phyloP scores from a whole-genome alignment of 2,113 vertebrate genomes.

The Gobiocypris rarus region DNA sequence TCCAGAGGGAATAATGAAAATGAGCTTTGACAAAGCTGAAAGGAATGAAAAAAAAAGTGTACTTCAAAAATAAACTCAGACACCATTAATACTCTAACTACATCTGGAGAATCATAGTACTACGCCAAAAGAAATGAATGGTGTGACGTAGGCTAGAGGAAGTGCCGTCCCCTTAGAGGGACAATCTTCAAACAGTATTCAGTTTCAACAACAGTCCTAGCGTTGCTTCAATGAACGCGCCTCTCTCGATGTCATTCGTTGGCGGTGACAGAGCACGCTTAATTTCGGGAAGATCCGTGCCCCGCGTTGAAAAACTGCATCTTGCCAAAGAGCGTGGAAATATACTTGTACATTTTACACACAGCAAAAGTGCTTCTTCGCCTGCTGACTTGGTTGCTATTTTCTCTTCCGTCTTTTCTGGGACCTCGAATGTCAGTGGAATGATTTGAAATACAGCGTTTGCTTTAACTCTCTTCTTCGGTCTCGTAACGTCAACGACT shows the following conservation, averaged over 20 bases:
- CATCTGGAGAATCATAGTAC: background rate
- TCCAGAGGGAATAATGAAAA: background rate
- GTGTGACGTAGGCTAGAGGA: constrained; percentile 57
- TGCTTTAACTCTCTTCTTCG: constrained; percentile 28
- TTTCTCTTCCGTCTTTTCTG: constrained; percentile 64
- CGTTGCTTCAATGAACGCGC: constrained; percentile 41
- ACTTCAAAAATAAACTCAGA: background rate
- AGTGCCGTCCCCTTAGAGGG: constrained; percentile 48
- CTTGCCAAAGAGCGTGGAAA: constrained; percentile 4
- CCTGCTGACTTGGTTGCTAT: constrained; percentile 45
- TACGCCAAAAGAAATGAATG: constrained; percentile 54
- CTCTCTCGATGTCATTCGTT: constrained; percentile 22
- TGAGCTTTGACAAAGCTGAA: constrained; percentile 1
- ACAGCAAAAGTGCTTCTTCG: constrained; percentile 47
- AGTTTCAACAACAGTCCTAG: constrained; percentile 33
- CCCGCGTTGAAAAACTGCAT: constrained; percentile 9
- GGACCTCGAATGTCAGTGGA: constrained; percentile 47
- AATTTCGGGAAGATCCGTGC: constrained; percentile 29
- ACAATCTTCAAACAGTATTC: constrained; percentile 33
- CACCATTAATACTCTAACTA: background rate
- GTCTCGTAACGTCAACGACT: constrained; percentile 17
- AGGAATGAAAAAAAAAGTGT: constrained; percentile 27
- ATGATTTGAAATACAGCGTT: constrained; percentile 35
- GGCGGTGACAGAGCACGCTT: constrained; percentile 42
- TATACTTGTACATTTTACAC: background rate